phyloP scores from a whole-genome alignment of 2,113 vertebrate species.

The Tyrannus savana region DNA sequence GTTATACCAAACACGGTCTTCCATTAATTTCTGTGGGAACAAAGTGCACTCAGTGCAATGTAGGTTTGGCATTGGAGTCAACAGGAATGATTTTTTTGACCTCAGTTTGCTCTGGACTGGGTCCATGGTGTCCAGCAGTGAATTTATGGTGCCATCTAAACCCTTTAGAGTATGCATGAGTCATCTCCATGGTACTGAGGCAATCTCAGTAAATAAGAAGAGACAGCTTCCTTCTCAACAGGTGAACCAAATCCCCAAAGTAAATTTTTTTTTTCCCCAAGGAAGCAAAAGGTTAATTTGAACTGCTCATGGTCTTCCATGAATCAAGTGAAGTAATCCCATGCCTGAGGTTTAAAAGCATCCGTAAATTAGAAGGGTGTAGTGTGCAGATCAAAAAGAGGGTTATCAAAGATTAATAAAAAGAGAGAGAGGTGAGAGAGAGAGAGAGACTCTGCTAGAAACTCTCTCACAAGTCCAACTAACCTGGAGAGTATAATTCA shows the following conservation, averaged over 20 bases:
- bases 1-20: neutral
- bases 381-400: slow-evolving; percentile 23
- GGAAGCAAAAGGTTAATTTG: slow-evolving; percentile 58
- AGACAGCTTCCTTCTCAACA: slow-evolving; percentile 50
- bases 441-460: neutral
- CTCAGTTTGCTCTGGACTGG: slow-evolving; percentile 25
- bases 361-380: slow-evolving; percentile 30
- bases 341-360: slow-evolving; percentile 55
- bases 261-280: neutral
- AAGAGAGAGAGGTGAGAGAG: neutral
- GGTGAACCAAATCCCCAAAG: slow-evolving; percentile 49
- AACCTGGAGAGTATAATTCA: neutral
- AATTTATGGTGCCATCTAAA: slow-evolving; percentile 48
- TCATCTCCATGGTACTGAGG: slow-evolving; percentile 23
- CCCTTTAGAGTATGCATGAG: neutral
- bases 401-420: slow-evolving; percentile 52
- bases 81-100: neutral
- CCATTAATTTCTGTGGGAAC: neutral
- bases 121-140: neutral
- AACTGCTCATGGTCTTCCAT: slow-evolving; percentile 28
- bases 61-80: slow-evolving; percentile 17
- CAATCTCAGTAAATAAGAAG: slow-evolving; percentile 61
- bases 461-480: neutral
- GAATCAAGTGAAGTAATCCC: slow-evolving; percentile 59
- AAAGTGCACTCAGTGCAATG: neutral